These are phyloP conservation scores for Fregata magnificens DNA, from an alignment of 2,113 vertebrate genomes.

Conservation along the genomic window DNA sequence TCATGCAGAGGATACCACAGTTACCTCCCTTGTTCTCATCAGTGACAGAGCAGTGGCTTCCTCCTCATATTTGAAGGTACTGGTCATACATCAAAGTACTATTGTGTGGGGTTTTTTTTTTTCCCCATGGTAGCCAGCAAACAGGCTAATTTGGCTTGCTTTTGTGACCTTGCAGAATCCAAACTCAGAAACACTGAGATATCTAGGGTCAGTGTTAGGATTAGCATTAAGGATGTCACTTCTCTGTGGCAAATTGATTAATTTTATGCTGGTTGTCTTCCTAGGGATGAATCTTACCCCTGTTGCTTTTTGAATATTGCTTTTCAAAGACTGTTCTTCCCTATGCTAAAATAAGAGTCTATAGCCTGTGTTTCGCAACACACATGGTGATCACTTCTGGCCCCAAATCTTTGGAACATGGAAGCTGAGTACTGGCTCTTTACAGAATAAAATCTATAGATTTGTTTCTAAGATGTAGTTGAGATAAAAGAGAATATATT, in stretches of 20 bases:
- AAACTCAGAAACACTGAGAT: neutral
- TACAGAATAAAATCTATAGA: neutral
- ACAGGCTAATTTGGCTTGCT: neutral
- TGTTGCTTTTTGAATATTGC: neutral
- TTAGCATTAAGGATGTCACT: neutral
- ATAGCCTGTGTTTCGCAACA: neutral
- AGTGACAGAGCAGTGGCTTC: neutral
- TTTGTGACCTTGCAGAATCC: neutral
- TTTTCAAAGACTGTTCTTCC: neutral
- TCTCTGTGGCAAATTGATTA: neutral
- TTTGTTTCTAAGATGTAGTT: neutral
- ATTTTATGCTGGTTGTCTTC: neutral
- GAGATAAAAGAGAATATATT: neutral
- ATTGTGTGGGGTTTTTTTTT: neutral
- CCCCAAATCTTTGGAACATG: neutral
- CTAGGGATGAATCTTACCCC: neutral
- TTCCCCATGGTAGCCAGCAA: neutral
- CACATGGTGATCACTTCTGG: neutral
- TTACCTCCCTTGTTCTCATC: neutral
- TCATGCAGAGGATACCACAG: neutral
- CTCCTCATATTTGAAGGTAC: neutral
- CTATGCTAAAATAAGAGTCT: neutral
- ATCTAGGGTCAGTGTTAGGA: neutral
- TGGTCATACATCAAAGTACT: neutral
- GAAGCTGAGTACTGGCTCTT: neutral